Base-by-base conservation (phyloP, 2,888 invertebrate genomes). In the Brenthis hecate region DNA sequence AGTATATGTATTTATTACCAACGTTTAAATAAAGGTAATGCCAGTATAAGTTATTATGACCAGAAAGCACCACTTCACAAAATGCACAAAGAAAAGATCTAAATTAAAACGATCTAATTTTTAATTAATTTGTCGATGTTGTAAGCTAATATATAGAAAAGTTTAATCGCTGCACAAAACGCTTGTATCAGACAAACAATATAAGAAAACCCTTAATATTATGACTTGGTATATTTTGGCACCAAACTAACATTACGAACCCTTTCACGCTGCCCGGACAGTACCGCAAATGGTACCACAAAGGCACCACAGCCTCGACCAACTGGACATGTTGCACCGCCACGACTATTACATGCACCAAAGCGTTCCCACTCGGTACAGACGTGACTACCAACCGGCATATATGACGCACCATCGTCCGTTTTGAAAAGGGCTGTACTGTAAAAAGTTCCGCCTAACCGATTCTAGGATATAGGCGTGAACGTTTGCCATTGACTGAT, bases 401-500 rank as follows among this genome's bases (percentile, higher is more conserved):
- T 90, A 89, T 71, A 86, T 87, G 85, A 78, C 80, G 65, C 90
- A 92, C 77, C 91, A 92, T 78, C 89, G 92, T 79, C 92, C 91
- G 78, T 92, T 92, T 88, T 92, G 92, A 92, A 92, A 91, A 91
- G 92, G 91, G 82, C 82, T 91, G 69, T 91, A 87, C 76, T 92
- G 92, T 80, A 92, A 91, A 81, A 92, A 91, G 85, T 92, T 92
- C 81, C 91, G 92, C 81, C 84, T 92, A 5, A 82, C 84, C 86
- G 92, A 92, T 73, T 78, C 88, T 2, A 81, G 87, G 89, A 91
- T 92, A 79, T 92, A 86, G 85, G 81, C 86, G 86, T 53, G 81
- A 83, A 80, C 79, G 36, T 28, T 43, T 43, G 28, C 1, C 6
- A 19, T 19, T 54, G 48, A 60, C n/a, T 60, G 58, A 48, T 79